phyloP scores from a whole-genome alignment of 2,113 vertebrate species.

The Caloenas nicobarica region DNA sequence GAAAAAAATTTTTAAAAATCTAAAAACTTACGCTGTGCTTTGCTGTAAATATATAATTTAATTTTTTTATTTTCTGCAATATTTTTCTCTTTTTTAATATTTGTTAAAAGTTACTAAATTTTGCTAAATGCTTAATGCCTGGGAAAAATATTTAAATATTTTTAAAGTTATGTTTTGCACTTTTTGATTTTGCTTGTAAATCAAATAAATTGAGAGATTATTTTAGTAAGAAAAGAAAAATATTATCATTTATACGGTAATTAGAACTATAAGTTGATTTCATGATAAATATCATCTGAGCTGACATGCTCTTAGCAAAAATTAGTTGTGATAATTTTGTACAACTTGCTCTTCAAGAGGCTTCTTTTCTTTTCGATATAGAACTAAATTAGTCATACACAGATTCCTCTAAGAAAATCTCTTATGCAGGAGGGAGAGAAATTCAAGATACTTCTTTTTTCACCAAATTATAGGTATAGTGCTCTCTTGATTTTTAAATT shows the following conservation, averaged over 20 bases:
- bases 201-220: neutral
- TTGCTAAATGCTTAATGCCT: neutral
- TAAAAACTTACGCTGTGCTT: too few relatives aligned
- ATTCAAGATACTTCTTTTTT: conserved; percentile 34
- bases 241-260: neutral
- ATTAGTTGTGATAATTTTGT: neutral
- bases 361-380: neutral
- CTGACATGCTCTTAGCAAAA: neutral
- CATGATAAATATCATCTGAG: neutral
- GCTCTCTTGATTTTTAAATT: conserved; percentile 51
- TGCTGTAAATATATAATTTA: neutral
- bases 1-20: too few relatives aligned
- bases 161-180: neutral
- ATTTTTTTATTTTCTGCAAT: neutral
- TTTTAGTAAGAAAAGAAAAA: neutral
- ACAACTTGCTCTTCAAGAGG: neutral
- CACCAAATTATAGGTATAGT: conserved; percentile 51
- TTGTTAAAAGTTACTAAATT: neutral
- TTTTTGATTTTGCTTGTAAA: neutral
- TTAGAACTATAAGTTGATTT: neutral
- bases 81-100: neutral
- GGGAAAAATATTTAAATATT: neutral
- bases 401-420: neutral
- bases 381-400: conserved; percentile 12
- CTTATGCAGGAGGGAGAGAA: neutral